Conservation (phyloP, 1,140 invertebrate species). For the Sitodiplosis mosellana region DNA sequence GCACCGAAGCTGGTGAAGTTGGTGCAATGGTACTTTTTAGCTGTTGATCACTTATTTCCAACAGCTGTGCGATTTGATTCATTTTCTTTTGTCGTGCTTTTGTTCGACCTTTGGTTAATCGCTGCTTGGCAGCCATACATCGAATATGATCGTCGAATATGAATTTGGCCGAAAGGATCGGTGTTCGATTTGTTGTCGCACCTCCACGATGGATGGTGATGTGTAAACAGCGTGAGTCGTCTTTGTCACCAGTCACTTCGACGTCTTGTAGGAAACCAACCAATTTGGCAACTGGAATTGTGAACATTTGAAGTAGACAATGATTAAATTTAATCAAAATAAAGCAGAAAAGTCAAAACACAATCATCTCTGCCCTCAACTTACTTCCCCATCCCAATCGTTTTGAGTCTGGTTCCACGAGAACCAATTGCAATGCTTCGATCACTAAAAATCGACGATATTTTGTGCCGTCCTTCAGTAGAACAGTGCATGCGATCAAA, state of each 20-base stretch:
- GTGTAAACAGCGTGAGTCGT: conserved; percentile 89
- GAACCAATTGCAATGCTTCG: conserved; percentile 81
- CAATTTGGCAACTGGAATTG: conserved; percentile 68
- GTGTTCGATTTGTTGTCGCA: conserved; percentile 43
- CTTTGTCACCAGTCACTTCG: conserved; percentile 74
- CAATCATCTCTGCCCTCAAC: no score
- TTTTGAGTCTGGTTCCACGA: conserved; percentile 89
- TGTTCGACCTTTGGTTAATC: conserved; percentile 68
- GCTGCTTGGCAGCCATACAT: conserved; percentile 86
- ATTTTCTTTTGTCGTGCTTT: conserved; percentile 93
- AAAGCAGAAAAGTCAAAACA: no score
- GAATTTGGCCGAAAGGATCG: conserved; percentile 78
- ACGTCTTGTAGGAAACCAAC: conserved; percentile 74
- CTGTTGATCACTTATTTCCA: conserved; percentile 59
- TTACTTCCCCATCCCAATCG: conserved; percentile 73
- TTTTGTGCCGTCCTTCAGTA: conserved; percentile 74
- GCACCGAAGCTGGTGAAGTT: conserved; percentile 14
- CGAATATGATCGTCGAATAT: conserved; percentile 97
- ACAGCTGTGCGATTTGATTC: conserved; percentile 77
- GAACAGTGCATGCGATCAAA: conserved; percentile 86
- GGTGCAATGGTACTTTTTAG: conserved; percentile 30
- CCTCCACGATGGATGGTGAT: conserved; percentile 73
- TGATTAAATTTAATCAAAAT: no score
- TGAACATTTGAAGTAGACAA: no score
- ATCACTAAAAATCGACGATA: conserved; percentile 87